Evolutionary conservation across 2,888 invertebrate genomes (phyloP).

Genomic region (Ectemnius cavifrons): DNA sequence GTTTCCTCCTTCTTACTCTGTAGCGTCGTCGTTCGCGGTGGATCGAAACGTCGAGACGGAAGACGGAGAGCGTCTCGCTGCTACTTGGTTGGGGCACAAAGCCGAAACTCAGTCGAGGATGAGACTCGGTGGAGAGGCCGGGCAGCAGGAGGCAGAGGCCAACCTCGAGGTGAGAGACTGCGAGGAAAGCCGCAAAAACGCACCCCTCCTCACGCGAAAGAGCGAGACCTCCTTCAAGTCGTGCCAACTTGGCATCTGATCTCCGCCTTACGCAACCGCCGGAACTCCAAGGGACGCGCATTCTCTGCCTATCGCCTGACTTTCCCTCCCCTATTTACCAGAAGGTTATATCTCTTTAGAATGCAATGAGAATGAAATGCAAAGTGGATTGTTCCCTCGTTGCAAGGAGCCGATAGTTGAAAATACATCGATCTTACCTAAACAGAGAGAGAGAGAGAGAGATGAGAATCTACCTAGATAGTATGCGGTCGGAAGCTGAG

Average conservation of each 20-base stretch:
- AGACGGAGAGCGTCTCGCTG: slow-evolving; percentile 46
- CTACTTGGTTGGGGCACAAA: slow-evolving; percentile 40
- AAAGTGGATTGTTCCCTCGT: no score
- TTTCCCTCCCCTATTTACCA: slow-evolving; percentile 8
- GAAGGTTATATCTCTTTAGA: no score
- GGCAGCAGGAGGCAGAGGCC: slow-evolving; percentile 7
- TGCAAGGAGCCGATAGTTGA: not conserved
- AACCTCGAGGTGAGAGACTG: not conserved
- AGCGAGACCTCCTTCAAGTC: not conserved
- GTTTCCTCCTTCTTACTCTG: not conserved
- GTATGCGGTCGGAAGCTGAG: slow-evolving; percentile 11
- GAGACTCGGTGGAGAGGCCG: slow-evolving; percentile 42
- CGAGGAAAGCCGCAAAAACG: slow-evolving; percentile 42
- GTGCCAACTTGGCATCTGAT: slow-evolving; percentile 47
- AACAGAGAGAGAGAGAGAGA: not conserved
- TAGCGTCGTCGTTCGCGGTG: slow-evolving; percentile 8
- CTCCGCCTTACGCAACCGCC: slow-evolving; percentile 37
- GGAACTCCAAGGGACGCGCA: slow-evolving; percentile 5
- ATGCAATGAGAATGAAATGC: no score
- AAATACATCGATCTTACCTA: slow-evolving; percentile 30
- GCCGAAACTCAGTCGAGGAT: slow-evolving; percentile 46
- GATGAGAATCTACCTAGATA: slow-evolving; percentile 22
- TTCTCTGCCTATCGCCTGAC: not conserved
- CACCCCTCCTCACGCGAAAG: slow-evolving; percentile 15
- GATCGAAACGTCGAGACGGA: slow-evolving; percentile 62